Conservation (phyloP, 2,113 vertebrate species). For the Oenanthe oenanthe region DNA sequence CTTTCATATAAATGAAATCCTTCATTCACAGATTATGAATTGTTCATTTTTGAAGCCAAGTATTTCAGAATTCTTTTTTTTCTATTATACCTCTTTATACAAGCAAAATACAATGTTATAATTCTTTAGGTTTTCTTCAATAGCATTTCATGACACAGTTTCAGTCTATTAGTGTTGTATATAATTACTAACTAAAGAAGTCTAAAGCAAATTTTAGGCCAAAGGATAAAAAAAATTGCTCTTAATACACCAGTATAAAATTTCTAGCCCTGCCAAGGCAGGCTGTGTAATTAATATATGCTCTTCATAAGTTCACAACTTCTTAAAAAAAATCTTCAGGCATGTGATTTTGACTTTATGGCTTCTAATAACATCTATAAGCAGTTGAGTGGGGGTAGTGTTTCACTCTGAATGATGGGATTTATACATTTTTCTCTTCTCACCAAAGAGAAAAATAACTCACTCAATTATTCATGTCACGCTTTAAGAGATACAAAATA, state of each 20-base stretch:
- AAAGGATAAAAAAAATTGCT: neutral
- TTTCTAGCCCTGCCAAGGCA: neutral
- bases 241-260: neutral
- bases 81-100: neutral
- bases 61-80: neutral
- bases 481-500: neutral
- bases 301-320: neutral
- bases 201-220: neutral
- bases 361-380: constrained; percentile 22
- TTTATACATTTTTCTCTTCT: neutral
- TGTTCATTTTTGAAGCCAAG: neutral
- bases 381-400: neutral
- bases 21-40: neutral
- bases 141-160: neutral
- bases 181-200: neutral
- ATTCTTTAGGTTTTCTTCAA: neutral
- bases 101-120: neutral
- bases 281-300: neutral
- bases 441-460: neutral
- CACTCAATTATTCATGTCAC: neutral
- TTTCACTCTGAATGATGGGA: neutral
- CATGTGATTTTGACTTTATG: neutral
- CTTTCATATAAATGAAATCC: neutral
- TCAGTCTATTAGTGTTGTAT: neutral
- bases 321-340: neutral